A percentile compares a stretch with the other conserved stretches of the same genome.
These are phyloP conservation scores for Drosophila silvestris DNA, from an alignment of 2,888 invertebrate species.

Conservation along the genomic window DNA sequence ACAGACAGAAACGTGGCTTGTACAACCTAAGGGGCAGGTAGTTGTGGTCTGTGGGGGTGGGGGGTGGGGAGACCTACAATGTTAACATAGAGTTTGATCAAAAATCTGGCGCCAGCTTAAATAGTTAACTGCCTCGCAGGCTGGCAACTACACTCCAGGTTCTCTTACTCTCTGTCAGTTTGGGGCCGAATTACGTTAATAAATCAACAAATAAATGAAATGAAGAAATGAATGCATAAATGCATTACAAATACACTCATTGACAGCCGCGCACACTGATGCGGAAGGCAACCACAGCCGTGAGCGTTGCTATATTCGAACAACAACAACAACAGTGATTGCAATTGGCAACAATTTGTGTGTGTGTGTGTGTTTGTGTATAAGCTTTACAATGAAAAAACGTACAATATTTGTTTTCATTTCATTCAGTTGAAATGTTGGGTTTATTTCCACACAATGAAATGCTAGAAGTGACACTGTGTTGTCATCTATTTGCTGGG, in stretches of 20 bases:
- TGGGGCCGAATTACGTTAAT: slow-evolving; percentile 33
- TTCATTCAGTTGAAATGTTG: slow-evolving; percentile 75
- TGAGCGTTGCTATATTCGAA: slow-evolving; percentile 34
- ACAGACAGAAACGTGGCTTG: slow-evolving; percentile 46
- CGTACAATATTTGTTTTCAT: slow-evolving; percentile 77
- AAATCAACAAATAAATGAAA: slow-evolving; percentile 66
- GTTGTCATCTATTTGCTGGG: slow-evolving; percentile 16
- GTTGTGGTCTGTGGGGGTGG: not conserved
- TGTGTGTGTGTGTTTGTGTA: slow-evolving; percentile 14
- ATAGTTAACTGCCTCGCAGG: slow-evolving; percentile 10
- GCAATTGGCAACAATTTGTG: slow-evolving; percentile 30
- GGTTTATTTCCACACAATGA: slow-evolving; percentile 46
- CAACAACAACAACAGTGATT: slow-evolving; percentile 32
- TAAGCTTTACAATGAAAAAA: slow-evolving; percentile 67
- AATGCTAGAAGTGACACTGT: slow-evolving; percentile 4
- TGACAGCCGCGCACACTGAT: slow-evolving; percentile 37
- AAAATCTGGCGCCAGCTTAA: slow-evolving; percentile 25
- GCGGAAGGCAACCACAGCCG: slow-evolving; percentile 54
- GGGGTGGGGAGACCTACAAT: not conserved
- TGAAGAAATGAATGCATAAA: slow-evolving; percentile 54
- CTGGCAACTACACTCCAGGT: slow-evolving; percentile 25
- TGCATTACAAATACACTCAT: slow-evolving; percentile 56
- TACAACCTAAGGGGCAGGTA: not conserved
- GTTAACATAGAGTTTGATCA: slow-evolving; percentile 36
- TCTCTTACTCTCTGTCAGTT: not conserved